Evolutionary conservation across 2,797 vertebrate genomes (phyloP), one percentile per base, ranked within the genome.

Genomic region (Mustela erminea): DNA sequence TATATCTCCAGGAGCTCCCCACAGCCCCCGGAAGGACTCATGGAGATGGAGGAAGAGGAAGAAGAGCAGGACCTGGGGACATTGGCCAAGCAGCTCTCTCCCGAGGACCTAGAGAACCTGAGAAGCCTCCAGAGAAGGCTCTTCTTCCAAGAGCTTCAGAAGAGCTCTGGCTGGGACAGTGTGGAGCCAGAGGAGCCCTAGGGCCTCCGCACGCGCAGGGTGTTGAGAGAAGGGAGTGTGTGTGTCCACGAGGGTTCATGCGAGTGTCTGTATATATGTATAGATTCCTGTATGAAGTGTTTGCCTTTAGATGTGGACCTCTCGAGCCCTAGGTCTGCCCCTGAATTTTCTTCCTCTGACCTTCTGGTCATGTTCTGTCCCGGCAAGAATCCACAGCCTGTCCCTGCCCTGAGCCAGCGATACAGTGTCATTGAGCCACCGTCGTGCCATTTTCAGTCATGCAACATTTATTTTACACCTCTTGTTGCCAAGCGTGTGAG

Each of bases 1-100:
- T 99, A 99, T 92, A 99, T 99, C 98, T 99, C 99, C 62, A 99
- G 99, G 68, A 98, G 98, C 74, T 99, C 99, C 58, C 99, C 98
- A 5, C 98, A 98, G 64, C 98, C 98, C 23, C 97, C 98, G 0
- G 97, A 98, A 2, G 98, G 98, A 68, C 97, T 96, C 8, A 56
- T 60, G 3, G 97, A 87, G 4, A 25, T 25, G 75, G 97, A 92
- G 52, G 98, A 97, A 29, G 98, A 98, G 27, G 98, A 97, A 0
- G 97, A 87, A 0, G 90, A 96, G 75, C 97, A 97, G 60, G 97
- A 96, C 72, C 89, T 94, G 4, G 93, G 94, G 3, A 21, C 60
- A 2, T 6, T 78, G 0, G 93, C 96, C 12, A 89, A 89, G 0
- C 96, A 95, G 2, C 98, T 98, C 5, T 98, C 98, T n/a, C 91